phyloP scores from a whole-genome alignment of 1,140 invertebrate species.

The Danaus melanippus region DNA sequence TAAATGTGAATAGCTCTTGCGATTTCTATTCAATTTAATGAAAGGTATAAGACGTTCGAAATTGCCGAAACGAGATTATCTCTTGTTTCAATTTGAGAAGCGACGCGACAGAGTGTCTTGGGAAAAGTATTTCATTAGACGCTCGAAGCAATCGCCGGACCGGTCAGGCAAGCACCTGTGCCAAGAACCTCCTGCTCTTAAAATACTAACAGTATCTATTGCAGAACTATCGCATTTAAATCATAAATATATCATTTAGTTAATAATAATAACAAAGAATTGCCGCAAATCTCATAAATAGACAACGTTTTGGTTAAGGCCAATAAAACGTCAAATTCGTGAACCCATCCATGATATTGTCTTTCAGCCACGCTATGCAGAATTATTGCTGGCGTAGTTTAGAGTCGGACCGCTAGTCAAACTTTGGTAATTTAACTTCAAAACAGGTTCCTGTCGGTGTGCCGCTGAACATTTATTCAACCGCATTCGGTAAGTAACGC shows the following conservation, averaged over 20 bases:
- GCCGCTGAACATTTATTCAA: constrained; percentile 55
- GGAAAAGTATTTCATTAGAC: constrained; percentile 60
- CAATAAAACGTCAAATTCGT: constrained; percentile 12
- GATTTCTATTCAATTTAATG: constrained; percentile 36
- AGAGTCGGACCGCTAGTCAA: constrained; percentile 63
- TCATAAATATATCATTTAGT: too few relatives aligned
- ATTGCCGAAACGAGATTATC: constrained; percentile 53
- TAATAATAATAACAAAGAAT: not conserved
- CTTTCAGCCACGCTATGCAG: constrained; percentile 48
- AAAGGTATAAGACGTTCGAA: constrained; percentile 51
- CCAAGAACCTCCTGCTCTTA: constrained; percentile 15
- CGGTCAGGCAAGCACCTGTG: constrained; percentile 43
- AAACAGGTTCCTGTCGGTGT: constrained; percentile 60
- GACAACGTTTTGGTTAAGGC: not conserved
- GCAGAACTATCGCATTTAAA: too few relatives aligned
- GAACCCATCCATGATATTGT: constrained; percentile 40
- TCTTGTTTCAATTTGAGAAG: constrained; percentile 56
- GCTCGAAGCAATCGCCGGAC: constrained; percentile 34
- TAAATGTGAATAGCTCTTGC: constrained; percentile 10
- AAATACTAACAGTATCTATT: constrained; percentile 10
- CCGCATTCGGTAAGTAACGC: constrained; percentile 39
- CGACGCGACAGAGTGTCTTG: constrained; percentile 39
- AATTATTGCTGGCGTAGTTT: constrained; percentile 65
- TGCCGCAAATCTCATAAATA: too few relatives aligned
- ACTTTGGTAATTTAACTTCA: constrained; percentile 71